Conservation (phyloP, 2,113 vertebrate genomes). For the Gymnocephalus cernua region DNA sequence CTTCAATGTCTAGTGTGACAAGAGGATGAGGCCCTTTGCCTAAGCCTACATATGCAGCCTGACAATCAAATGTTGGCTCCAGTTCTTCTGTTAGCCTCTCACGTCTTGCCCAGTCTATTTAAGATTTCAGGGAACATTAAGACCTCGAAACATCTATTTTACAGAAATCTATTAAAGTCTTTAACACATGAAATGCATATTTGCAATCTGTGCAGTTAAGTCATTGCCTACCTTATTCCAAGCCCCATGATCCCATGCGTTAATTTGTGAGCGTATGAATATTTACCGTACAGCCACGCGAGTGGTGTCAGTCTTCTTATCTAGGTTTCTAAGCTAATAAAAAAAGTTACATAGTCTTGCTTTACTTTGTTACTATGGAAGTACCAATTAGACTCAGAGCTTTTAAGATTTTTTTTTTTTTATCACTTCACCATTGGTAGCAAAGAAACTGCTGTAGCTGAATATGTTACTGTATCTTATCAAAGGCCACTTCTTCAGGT, state of each 20-base stretch:
- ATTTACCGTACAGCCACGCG: no score
- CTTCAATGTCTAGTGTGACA: slow-evolving; percentile 46
- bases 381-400: background rate
- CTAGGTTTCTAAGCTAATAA: no score
- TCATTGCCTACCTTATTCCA: background rate
- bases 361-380: background rate
- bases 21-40: slow-evolving; percentile 50
- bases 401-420: background rate
- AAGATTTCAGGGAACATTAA: slow-evolving; percentile 42
- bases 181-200: background rate
- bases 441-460: background rate
- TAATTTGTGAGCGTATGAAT: background rate
- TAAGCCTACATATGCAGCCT: slow-evolving; percentile 45
- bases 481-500: background rate
- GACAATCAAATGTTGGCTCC: slow-evolving; percentile 51
- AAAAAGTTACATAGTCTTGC: background rate
- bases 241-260: no score
- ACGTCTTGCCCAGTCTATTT: slow-evolving; percentile 44
- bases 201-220: background rate
- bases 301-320: no score
- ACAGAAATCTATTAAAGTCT: background rate
- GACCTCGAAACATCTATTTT: slow-evolving; percentile 34
- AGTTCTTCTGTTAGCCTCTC: slow-evolving; percentile 33
- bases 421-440: background rate
- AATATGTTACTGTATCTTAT: background rate